Evolutionary conservation across 1,140 invertebrate genomes (phyloP).

Genomic region (Diachasma alloeum): DNA sequence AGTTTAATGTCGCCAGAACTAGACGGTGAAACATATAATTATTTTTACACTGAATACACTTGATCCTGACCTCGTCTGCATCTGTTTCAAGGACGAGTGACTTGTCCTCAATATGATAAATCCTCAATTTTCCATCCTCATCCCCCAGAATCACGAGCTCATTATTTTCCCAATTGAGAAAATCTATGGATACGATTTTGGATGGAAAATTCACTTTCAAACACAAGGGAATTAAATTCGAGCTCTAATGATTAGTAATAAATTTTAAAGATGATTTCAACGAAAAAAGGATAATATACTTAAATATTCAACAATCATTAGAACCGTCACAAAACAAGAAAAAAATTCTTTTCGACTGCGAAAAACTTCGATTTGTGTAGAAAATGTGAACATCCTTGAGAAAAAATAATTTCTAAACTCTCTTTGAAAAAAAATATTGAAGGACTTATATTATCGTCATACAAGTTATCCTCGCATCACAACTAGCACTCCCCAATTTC

Average conservation of each 20-base stretch:
- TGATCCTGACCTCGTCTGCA: conserved; percentile 75
- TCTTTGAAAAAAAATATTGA: background rate
- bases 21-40: conserved; percentile 70
- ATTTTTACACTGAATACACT: conserved; percentile 68
- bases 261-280: too few species aligned
- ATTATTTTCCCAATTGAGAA: conserved; percentile 70
- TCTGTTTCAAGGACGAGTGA: conserved; percentile 62
- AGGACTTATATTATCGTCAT: conserved; percentile 42
- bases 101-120: conserved; percentile 67
- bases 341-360: background rate
- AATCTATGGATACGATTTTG: conserved; percentile 72
- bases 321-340: background rate
- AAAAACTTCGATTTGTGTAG: conserved; percentile 23
- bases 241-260: too few species aligned
- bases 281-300: too few species aligned
- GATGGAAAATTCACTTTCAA: conserved; percentile 68
- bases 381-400: too few species aligned
- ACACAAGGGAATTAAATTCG: too few species aligned
- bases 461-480: conserved; percentile 58
- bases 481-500: conserved; percentile 47
- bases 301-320: background rate
- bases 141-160: conserved; percentile 73
- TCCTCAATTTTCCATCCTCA: conserved; percentile 74
- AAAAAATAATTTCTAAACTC: too few species aligned
- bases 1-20: conserved; percentile 83